phyloP scores from a whole-genome alignment of 2,888 invertebrate species.

The Listrodromus nycthemerus region DNA sequence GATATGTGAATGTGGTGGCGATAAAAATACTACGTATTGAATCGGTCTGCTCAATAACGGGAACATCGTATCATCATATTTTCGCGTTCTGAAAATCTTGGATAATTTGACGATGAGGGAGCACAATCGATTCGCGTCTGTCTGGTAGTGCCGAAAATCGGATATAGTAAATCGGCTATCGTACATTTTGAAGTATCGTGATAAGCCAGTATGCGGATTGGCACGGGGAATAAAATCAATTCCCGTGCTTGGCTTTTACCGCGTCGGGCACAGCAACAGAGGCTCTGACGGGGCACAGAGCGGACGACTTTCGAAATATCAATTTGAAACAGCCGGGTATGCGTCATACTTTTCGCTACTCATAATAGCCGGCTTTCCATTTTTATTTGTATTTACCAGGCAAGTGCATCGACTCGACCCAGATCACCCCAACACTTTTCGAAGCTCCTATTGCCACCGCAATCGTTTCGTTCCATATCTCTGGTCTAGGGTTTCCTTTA shows the following conservation, averaged over 20 bases:
- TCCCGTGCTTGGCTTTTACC: conserved; percentile 59
- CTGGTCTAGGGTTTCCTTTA: conserved; percentile 55
- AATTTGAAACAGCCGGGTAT: conserved; percentile 81
- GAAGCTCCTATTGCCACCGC: conserved; percentile 33
- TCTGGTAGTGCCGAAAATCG: conserved; percentile 26
- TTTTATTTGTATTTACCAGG: conserved; percentile 82
- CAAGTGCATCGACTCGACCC: conserved; percentile 57
- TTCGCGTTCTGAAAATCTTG: conserved; percentile 7
- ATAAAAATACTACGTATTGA: not conserved
- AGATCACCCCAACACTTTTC: conserved; percentile 49
- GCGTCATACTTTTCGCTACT: conserved; percentile 82
- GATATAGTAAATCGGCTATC: conserved; percentile 67
- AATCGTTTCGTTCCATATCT: conserved; percentile 61
- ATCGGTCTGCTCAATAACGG: conserved; percentile 14
- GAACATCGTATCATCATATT: conserved; percentile 42
- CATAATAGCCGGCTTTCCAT: conserved; percentile 84
- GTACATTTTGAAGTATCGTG: conserved; percentile 66
- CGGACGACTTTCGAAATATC: conserved; percentile 78
- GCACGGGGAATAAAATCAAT: conserved; percentile 75
- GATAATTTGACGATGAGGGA: conserved; percentile 46
- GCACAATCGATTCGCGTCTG: conserved; percentile 48
- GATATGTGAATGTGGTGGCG: not conserved
- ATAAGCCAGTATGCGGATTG: conserved; percentile 72
- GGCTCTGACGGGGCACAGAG: conserved; percentile 38
- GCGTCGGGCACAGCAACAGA: conserved; percentile 54